Evolutionary conservation across 2,888 invertebrate species (phyloP).

Genomic region (Acleris holmiana): DNA sequence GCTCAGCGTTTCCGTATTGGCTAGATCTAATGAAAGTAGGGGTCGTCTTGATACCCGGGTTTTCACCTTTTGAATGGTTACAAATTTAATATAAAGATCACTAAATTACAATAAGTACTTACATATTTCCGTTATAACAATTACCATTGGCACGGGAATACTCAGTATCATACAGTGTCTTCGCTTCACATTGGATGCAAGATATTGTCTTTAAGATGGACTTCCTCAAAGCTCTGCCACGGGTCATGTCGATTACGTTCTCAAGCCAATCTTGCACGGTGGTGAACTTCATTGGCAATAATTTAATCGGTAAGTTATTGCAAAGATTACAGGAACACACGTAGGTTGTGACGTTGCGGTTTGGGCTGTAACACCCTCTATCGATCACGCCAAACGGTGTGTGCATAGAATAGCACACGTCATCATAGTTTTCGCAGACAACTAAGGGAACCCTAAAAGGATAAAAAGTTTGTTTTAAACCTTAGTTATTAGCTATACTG

Average conservation of each 20-base stretch:
- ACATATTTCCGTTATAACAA: slow-evolving; percentile 70
- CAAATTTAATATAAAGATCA: too few species aligned
- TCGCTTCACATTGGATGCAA: slow-evolving; percentile 69
- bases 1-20: too few species aligned
- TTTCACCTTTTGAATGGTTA: too few species aligned
- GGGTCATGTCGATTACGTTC: slow-evolving; percentile 66
- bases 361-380: slow-evolving; percentile 67
- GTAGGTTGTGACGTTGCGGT: slow-evolving; percentile 61
- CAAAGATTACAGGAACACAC: slow-evolving; percentile 74
- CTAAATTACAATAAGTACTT: too few species aligned
- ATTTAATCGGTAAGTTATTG: slow-evolving; percentile 66
- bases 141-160: slow-evolving; percentile 52
- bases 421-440: slow-evolving; percentile 57
- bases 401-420: slow-evolving; percentile 68
- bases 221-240: slow-evolving; percentile 60
- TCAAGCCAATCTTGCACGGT: slow-evolving; percentile 63
- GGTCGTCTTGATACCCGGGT: too few species aligned
- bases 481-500: too few species aligned
- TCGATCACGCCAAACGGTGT: slow-evolving; percentile 73
- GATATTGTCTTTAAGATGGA: slow-evolving; percentile 66
- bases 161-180: slow-evolving; percentile 47
- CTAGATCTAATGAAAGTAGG: too few species aligned
- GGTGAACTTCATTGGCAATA: slow-evolving; percentile 66
- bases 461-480: slow-evolving; percentile 19
- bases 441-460: slow-evolving; percentile 58